Base-by-base conservation (phyloP, 2,113 vertebrate species). In the Pyxicephalus adspersus region DNA sequence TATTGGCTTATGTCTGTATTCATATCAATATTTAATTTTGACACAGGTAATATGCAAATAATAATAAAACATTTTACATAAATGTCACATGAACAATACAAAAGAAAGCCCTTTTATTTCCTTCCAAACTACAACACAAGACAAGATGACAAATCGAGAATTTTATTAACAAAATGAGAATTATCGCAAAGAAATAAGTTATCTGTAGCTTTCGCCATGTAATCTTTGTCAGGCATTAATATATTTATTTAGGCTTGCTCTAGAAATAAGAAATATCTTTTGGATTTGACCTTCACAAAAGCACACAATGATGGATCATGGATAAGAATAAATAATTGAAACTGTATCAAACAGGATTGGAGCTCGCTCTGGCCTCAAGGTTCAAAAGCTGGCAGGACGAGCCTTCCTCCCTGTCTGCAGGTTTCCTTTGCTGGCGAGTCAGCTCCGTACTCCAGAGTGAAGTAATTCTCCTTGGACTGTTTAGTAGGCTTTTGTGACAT, bases 381-480 rank as follows among this genome's bases (percentile, higher is more conserved):
- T 66, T 60, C 29, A 25, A 52, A 18, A 18, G 50, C 52, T 34
- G 17, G n/a, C 29, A 38, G 45, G 51, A 54, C 51, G 28, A 68
- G 55, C 22, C 68, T 34, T 68, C 66, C 51, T 31, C 31, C 58
- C n/a, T 15, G 77, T 79, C 77, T 60, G 52, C 54, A 66, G 51
- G 25, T 55, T 65, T 66, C 63, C 65, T 55, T 57, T 67, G 7
- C 50, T 57, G 9, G 22, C 19, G 31, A 55, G 64, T 58, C 28
- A 60, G 60, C 64, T 50, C 50, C 38, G 60, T 68, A 60, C 50
- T 60, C 77, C 17, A 67, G 28, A 57, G 64, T 38, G 64, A 38
- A 68, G 52, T 79, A 74, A 67, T 79, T 79, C 77, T 68, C 52
- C 54, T 68, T 68, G 65, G 77, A 68, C 52, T 60, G 52, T 60